A percentile compares a stretch with the other conserved stretches of the same genome.
Evolutionary conservation across 2,113 vertebrate species (phyloP).

Genomic region (Pardalotus punctatus): DNA sequence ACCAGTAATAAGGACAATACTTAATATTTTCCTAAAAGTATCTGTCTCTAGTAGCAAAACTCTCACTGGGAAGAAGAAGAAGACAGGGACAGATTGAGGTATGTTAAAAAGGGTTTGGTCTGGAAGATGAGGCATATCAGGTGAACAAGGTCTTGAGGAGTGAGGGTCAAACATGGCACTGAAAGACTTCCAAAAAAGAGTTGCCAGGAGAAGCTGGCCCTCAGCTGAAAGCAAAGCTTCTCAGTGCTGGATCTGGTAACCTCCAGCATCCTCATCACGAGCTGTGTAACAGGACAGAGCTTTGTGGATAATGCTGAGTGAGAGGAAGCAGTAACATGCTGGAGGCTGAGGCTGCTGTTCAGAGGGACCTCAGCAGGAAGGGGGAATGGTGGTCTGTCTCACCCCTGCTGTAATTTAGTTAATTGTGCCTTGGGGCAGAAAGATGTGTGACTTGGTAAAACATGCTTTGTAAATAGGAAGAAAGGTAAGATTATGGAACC

Average conservation of each 20-base stretch:
- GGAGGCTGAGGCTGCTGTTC: background rate
- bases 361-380: background rate
- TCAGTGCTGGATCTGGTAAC: background rate
- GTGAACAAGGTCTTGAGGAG: background rate
- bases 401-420: background rate
- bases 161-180: background rate
- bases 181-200: background rate
- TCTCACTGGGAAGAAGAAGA: background rate
- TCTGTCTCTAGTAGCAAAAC: background rate
- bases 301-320: background rate
- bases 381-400: background rate
- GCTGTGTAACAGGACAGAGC: background rate
- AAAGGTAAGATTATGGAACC: background rate
- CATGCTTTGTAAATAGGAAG: background rate
- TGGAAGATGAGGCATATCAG: background rate
- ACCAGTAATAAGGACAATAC: background rate
- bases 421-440: background rate
- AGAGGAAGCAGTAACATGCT: accelerated
- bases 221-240: background rate
- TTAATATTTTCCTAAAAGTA: background rate
- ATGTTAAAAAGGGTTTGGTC: background rate
- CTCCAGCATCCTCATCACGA: accelerated
- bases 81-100: background rate
- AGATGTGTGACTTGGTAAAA: background rate
- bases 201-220: background rate